Percentiles rank a stretch among this genome's conserved stretches.
phyloP scores from a whole-genome alignment of 2,888 invertebrate genomes.

The Sericinus montela region DNA sequence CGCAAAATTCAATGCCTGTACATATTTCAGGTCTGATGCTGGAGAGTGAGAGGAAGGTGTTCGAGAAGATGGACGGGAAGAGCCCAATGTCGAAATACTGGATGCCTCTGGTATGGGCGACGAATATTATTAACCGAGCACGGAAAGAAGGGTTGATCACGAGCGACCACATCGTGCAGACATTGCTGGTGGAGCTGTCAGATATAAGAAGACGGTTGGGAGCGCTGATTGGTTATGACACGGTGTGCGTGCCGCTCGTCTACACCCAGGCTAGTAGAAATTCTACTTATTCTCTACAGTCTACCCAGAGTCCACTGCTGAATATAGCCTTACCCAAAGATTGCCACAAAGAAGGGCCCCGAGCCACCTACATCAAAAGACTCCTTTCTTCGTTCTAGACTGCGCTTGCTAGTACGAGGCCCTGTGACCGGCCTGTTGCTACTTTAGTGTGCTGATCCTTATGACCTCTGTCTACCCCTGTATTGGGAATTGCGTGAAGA shows the following conservation, averaged over 20 bases:
- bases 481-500: too few relatives aligned
- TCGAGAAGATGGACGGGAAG: constrained; percentile 93
- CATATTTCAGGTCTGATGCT: constrained; percentile 87
- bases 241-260: constrained; percentile 94
- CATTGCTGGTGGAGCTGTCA: constrained; percentile 91
- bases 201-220: constrained; percentile 92
- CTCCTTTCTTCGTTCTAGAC: too few relatives aligned
- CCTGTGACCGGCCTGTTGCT: too few relatives aligned
- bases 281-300: too few relatives aligned
- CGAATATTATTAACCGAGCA: constrained; percentile 93
- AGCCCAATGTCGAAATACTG: constrained; percentile 94
- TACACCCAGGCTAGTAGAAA: constrained; percentile 88
- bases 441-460: too few relatives aligned
- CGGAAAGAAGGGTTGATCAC: constrained; percentile 90
- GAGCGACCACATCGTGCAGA: constrained; percentile 95
- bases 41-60: constrained; percentile 94
- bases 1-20: constrained; percentile 15
- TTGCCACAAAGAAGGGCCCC: too few relatives aligned
- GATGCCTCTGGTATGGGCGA: constrained; percentile 97
- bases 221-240: constrained; percentile 93
- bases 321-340: too few relatives aligned
- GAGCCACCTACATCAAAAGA: too few relatives aligned
- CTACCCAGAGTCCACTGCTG: too few relatives aligned
- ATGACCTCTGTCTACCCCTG: too few relatives aligned
- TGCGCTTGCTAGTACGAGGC: too few relatives aligned